Evolutionary conservation across 2,888 invertebrate genomes (phyloP).

Genomic region (Cosmopolites sordidus): DNA sequence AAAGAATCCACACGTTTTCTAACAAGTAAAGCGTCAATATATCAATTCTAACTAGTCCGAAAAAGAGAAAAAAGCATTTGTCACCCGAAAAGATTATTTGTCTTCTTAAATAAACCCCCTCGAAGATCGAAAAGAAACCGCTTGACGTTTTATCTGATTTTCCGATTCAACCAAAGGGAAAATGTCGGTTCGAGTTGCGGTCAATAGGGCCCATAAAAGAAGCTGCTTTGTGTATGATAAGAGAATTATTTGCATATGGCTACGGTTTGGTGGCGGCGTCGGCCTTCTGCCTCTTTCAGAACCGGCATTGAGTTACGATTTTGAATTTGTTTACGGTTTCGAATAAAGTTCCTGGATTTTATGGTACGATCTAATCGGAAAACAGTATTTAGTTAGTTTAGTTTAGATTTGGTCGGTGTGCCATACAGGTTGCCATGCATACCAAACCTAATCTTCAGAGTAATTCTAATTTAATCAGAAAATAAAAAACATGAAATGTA

Average conservation of each 20-base stretch:
- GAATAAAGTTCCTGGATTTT: constrained; percentile 1
- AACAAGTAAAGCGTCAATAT: too few species aligned
- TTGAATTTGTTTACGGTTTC: not conserved
- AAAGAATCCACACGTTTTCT: too few species aligned
- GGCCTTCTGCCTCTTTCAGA: constrained; percentile 4
- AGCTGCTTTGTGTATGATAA: constrained; percentile 8
- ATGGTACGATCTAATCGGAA: too few species aligned
- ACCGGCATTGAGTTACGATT: constrained; percentile 4
- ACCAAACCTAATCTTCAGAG: too few species aligned
- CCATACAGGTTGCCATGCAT: too few species aligned
- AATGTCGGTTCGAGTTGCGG: not conserved
- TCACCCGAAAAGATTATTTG: constrained; percentile 5
- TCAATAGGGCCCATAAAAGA: constrained; percentile 7
- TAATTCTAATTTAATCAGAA: too few species aligned
- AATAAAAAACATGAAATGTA: too few species aligned
- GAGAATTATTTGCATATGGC: constrained; percentile 13
- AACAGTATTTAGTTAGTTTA: too few species aligned
- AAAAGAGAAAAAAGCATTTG: not conserved
- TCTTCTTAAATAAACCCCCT: constrained; percentile 4
- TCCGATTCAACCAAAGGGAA: constrained; percentile 1
- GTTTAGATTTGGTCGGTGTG: too few species aligned
- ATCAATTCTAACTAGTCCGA: too few species aligned
- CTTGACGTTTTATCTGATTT: constrained; percentile 6
- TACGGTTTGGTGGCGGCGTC: not conserved
- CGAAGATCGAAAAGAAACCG: constrained; percentile 1